Evolutionary conservation across 2,797 vertebrate genomes (phyloP).

Genomic region (Eutrigla gurnardus): DNA sequence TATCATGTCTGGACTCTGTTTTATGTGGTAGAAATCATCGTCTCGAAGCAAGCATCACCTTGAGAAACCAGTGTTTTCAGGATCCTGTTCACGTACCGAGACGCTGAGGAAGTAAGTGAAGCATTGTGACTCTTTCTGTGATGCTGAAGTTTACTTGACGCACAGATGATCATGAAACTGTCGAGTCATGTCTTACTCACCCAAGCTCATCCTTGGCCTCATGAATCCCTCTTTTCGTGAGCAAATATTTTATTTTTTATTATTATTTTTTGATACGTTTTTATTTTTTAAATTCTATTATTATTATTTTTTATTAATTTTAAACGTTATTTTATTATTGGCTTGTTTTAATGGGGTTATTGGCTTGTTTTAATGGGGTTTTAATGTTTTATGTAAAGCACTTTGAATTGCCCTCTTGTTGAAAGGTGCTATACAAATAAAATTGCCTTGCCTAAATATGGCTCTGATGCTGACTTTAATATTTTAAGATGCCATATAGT

Average conservation of each 20-base stretch:
- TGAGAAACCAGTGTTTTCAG: background rate
- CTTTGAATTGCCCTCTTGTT: too few species aligned
- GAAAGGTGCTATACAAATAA: too few species aligned
- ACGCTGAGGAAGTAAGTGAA: background rate
- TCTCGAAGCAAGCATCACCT: background rate
- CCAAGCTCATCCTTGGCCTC: background rate
- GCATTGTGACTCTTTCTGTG: background rate
- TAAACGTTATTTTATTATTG: too few species aligned
- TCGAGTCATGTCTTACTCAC: background rate
- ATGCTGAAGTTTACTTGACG: background rate
- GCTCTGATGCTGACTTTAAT: background rate
- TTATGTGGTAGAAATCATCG: background rate
- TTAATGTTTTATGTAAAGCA: too few species aligned
- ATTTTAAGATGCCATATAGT: background rate
- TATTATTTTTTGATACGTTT: too few species aligned
- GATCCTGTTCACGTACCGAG: background rate
- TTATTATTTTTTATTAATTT: too few species aligned
- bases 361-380: too few species aligned
- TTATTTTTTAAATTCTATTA: too few species aligned
- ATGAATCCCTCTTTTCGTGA: conserved; percentile 2
- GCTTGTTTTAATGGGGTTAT: too few species aligned
- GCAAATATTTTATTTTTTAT: background rate
- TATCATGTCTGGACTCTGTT: background rate
- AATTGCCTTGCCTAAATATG: too few species aligned
- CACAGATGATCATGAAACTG: background rate